Evolutionary conservation across 2,113 vertebrate genomes (phyloP).

Genomic region (Aptenodytes forsteri): DNA sequence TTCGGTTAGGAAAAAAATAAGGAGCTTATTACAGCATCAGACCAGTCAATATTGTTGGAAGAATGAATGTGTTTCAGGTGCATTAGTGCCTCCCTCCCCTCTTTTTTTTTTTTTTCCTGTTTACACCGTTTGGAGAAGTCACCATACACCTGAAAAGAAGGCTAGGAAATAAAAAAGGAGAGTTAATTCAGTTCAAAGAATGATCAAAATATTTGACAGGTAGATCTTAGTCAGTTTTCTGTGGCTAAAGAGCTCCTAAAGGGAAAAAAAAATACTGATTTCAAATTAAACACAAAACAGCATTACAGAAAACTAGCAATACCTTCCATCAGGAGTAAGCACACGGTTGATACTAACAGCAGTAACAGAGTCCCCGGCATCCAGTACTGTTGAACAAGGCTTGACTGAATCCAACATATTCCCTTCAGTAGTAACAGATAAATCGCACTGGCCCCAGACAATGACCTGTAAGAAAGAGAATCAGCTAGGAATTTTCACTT

Average conservation of each 20-base stretch:
- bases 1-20: background rate
- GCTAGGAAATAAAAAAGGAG: background rate
- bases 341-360: constrained; percentile 83
- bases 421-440: constrained; percentile 26
- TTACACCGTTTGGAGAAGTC: background rate
- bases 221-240: background rate
- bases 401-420: constrained; percentile 51
- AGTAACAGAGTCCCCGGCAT: constrained; percentile 89
- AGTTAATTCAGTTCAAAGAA: background rate
- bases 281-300: background rate
- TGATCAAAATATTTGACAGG: background rate
- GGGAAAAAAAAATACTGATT: background rate
- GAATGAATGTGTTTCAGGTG: background rate
- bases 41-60: background rate
- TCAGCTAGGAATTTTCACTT: background rate
- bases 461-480: constrained; percentile 79
- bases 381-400: constrained; percentile 87
- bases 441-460: constrained; percentile 84
- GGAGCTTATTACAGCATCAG: background rate
- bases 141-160: background rate
- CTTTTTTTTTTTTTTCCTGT: background rate
- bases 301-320: background rate
- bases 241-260: no score
- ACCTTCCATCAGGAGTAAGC: constrained; percentile 81
- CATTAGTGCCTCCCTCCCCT: background rate